Evolutionary conservation across 2,797 vertebrate species (phyloP).

Genomic region (Eulemur rubriventer): DNA sequence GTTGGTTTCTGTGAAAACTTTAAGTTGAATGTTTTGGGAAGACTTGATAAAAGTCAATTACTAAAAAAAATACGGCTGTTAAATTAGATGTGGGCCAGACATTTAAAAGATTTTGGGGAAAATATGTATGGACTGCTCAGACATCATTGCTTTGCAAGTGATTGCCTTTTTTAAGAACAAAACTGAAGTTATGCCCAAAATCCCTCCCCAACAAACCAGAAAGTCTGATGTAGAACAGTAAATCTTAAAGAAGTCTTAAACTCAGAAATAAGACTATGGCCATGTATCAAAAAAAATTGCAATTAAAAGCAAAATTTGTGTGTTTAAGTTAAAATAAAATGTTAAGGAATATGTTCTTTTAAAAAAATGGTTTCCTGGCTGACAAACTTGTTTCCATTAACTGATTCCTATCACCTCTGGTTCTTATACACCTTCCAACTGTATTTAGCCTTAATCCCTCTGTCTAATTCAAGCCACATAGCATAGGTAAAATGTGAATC

Average conservation of each 20-base stretch:
- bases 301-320: neutral
- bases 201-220: neutral
- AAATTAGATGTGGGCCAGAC: neutral
- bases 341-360: neutral
- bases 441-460: neutral
- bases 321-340: slow-evolving; percentile 4
- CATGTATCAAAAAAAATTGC: neutral
- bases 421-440: neutral
- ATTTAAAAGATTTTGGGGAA: neutral
- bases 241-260: neutral
- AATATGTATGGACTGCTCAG: neutral
- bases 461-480: neutral
- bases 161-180: neutral
- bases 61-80: neutral
- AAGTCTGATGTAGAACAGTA: neutral
- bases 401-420: neutral
- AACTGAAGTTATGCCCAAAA: neutral
- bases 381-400: neutral
- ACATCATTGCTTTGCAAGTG: neutral
- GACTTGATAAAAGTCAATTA: slow-evolving; percentile 25
- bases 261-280: neutral
- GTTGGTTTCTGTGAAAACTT: slow-evolving; percentile 52
- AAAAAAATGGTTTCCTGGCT: neutral
- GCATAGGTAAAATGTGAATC: neutral
- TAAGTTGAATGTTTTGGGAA: slow-evolving; percentile 48